These are phyloP conservation scores for Paracentrotus lividus DNA, from an alignment of 53 echinoderm and acorn worm species.

Conservation along the genomic window DNA sequence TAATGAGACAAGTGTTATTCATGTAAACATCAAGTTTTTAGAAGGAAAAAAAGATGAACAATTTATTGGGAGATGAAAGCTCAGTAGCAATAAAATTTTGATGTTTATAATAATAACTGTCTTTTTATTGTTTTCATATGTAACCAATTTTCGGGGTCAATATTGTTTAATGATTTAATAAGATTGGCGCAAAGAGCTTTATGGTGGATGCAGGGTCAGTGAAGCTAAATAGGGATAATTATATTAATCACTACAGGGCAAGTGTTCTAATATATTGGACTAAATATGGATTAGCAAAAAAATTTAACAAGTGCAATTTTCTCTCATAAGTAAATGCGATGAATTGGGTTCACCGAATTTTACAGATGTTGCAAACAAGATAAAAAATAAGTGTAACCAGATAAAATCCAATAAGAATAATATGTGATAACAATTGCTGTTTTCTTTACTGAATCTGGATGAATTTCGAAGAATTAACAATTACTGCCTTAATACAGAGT, in stretches of 20 bases:
- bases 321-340: background rate
- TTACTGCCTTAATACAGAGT: background rate
- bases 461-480: background rate
- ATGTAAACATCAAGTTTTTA: background rate
- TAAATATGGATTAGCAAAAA: background rate
- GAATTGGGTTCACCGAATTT: background rate
- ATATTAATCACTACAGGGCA: background rate
- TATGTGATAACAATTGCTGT: conserved; percentile 6
- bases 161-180: too few species aligned
- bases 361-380: background rate
- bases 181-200: too few species aligned
- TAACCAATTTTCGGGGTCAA: too few species aligned
- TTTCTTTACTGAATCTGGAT: background rate
- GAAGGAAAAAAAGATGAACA: background rate
- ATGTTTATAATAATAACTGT: background rate
- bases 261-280: background rate
- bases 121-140: too few species aligned
- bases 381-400: background rate
- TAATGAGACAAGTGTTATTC: background rate
- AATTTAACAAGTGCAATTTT: background rate
- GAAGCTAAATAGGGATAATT: background rate
- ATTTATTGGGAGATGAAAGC: background rate
- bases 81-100: background rate
- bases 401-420: background rate
- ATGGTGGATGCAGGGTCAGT: background rate